Base-by-base conservation (phyloP, 2,888 invertebrate species). In the Spodoptera exigua region DNA sequence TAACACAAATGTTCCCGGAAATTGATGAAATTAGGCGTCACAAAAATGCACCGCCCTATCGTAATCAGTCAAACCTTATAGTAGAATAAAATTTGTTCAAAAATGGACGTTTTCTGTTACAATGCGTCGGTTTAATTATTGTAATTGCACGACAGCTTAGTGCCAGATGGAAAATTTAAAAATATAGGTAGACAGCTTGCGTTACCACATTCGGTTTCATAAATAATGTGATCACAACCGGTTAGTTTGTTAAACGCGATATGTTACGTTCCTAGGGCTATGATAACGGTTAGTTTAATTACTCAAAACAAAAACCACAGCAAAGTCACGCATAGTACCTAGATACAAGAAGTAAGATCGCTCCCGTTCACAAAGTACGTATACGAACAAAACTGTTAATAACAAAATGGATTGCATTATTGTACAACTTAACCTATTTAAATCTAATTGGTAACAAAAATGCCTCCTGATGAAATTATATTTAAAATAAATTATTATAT, bases 91-190 rank as follows among this genome's bases (percentile, higher is more conserved):
- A 61, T 37, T 35, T 14, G 12, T 69, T 54, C 10, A 52, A 54
- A 49, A 65, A 53, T 48, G 43, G 62, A 61, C 65, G 44, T 47
- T 36, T n/a, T 34, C 35, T 36, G 13, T 44, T 69, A 32, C 46
- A 61, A 14, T 44, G 69, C 12, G 53, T 44, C 70, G 16, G 36
- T 34, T 4, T 10, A 44, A 16, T 66, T 47, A 27, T 27, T 17
- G n/a, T 34, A 57, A 47, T 46, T 27, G 43, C 27, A 35, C 43
- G 12, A 36, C 12, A 27, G 12, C 35, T 10, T 32, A 13, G 12
- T 12, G 36, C 16, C 45, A 34, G 13, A 21, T 35, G 27, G 13
- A 43, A 34, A 16, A 0, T 27, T 9, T 1, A 27, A 27, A 27
- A 27, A 27, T 3, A 27, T 27, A 27, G 27, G 27, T 27, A 27